Evolutionary conservation across 2,797 vertebrate genomes (phyloP).

Genomic region (Silurus aristotelis): DNA sequence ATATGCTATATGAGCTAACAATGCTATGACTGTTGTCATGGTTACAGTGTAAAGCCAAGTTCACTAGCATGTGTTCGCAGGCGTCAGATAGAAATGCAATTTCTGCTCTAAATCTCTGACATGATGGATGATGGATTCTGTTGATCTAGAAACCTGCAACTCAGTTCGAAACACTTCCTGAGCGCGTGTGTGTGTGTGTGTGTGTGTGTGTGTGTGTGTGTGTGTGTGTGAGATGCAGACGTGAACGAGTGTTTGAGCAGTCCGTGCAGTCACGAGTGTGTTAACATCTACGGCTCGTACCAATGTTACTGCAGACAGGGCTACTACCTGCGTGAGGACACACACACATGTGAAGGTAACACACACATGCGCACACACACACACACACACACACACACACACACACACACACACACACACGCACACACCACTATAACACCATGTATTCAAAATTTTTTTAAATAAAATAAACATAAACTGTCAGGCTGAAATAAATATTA

Average conservation of each 20-base stretch:
- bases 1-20: background rate
- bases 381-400: background rate
- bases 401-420: background rate
- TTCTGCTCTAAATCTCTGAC: background rate
- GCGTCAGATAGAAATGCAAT: background rate
- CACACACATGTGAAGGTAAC: conserved; percentile 86
- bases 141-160: background rate
- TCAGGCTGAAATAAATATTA: background rate
- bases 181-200: too few species aligned
- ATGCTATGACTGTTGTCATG: background rate
- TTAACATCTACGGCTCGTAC: conserved; percentile 93
- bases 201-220: too few species aligned
- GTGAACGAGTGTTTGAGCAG: conserved; percentile 86
- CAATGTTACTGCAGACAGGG: conserved; percentile 95
- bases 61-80: background rate
- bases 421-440: background rate
- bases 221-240: conserved; percentile 69
- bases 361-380: background rate
- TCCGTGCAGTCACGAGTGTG: conserved; percentile 92
- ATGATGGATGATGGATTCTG: background rate
- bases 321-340: conserved; percentile 87
- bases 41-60: background rate
- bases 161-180: background rate
- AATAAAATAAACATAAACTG: background rate
- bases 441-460: background rate